These are phyloP conservation scores for Zaprionus ghesquierei DNA, from an alignment of 1,140 invertebrate genomes.

Conservation along the genomic window DNA sequence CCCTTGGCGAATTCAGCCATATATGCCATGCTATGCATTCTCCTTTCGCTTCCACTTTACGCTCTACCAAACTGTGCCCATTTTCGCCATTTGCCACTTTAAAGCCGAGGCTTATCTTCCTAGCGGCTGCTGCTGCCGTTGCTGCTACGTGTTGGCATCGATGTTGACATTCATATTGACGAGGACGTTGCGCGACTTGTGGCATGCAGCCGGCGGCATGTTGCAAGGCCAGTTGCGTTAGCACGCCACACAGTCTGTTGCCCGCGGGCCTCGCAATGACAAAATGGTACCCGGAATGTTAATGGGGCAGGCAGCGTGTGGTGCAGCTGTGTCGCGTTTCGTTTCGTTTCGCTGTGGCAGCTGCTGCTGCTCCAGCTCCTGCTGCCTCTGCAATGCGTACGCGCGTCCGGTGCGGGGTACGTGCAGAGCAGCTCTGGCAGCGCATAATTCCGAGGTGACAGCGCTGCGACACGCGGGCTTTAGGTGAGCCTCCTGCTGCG, in stretches of 20 bases:
- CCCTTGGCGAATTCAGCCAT: neutral
- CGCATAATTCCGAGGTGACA: constrained; percentile 91
- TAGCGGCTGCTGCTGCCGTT: neutral
- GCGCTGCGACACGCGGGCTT: constrained; percentile 88
- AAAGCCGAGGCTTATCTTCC: neutral
- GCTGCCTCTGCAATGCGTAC: constrained; percentile 87
- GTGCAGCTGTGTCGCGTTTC: constrained; percentile 88
- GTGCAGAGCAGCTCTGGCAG: constrained; percentile 89
- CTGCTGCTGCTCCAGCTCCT: constrained; percentile 82
- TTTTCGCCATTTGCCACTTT: neutral
- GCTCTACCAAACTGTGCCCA: neutral
- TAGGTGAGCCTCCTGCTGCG: constrained; percentile 93
- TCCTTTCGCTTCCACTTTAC: neutral
- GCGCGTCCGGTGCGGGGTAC: constrained; percentile 86
- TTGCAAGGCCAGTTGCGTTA: constrained; percentile 90
- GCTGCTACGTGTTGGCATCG: constrained; percentile 49
- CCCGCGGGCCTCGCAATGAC: constrained; percentile 93
- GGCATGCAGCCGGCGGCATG: constrained; percentile 91
- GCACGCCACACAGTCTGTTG: constrained; percentile 90
- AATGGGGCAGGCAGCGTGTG: constrained; percentile 89
- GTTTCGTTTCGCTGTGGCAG: constrained; percentile 91
- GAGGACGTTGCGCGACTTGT: constrained; percentile 92
- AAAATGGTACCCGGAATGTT: constrained; percentile 95
- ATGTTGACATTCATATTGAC: constrained; percentile 84
- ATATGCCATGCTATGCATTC: neutral